phyloP scores from a whole-genome alignment of 1,140 invertebrate genomes.

The Manduca sexta region DNA sequence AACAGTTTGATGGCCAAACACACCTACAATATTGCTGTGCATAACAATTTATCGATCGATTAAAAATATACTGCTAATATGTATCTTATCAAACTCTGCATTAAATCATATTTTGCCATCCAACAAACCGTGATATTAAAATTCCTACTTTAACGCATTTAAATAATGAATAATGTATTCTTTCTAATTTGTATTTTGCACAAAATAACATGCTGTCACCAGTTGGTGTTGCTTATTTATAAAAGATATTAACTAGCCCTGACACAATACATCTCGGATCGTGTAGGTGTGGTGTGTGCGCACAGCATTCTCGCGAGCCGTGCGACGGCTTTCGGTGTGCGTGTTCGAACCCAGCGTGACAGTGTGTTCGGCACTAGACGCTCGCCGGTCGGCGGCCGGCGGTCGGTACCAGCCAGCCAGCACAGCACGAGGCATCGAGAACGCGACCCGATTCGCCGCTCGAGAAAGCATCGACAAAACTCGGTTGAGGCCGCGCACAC shows the following conservation, averaged over 20 bases:
- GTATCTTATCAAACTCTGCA: too few species aligned
- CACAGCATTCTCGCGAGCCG: constrained; percentile 5
- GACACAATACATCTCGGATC: constrained; percentile 34
- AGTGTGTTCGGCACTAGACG: neutral
- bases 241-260: constrained; percentile 48
- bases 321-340: constrained; percentile 14
- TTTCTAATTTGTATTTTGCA: too few species aligned
- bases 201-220: too few species aligned
- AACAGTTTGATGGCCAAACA: constrained; percentile 22
- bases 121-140: too few species aligned
- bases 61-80: too few species aligned
- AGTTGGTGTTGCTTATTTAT: too few species aligned
- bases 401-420: constrained; percentile 41
- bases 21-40: too few species aligned
- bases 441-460: constrained; percentile 69
- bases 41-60: too few species aligned
- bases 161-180: neutral
- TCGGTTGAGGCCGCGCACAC: constrained; percentile 68
- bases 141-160: too few species aligned
- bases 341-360: constrained; percentile 31
- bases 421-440: constrained; percentile 57
- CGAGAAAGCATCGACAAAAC: constrained; percentile 72
- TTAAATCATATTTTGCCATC: too few species aligned
- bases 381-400: constrained; percentile 13
- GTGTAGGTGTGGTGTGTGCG: constrained; percentile 37